Evolutionary conservation across 2,797 vertebrate genomes (phyloP), one percentile per base, ranked within the genome.

Genomic region (Florisuga fusca): DNA sequence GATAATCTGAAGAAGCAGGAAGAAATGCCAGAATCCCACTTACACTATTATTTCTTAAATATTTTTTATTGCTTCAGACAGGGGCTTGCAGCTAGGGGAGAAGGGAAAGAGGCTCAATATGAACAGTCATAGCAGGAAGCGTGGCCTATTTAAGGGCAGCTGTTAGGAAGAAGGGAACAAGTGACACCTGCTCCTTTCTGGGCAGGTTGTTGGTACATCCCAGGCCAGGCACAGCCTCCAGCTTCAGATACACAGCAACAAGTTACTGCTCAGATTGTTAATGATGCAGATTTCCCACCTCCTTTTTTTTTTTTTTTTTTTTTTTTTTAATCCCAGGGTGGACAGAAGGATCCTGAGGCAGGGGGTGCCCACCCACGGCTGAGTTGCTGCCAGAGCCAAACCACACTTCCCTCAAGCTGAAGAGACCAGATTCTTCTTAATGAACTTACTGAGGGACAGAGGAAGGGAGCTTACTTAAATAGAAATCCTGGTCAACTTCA

Each of bases 61-160:
- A 61, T 13, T 50, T 50, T 45, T 9, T 27, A 6, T 18, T 27
- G 63, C 72, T 51, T 54, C 31, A 33, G 57, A 31, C 31, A 9
- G 2, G 2, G 36, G 10, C 13, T 14, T 6, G 5, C 25, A 34
- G 59, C 29, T 9, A 8, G 23, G 48, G 58, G 6, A 55, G 26
- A 16, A 23, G 69, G 45, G 8, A 13, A 13, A 7, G 63, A 57
- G 26, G 17, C 0, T 66, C 5, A 13, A 1, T 4, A 15, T 0
- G 6, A 9, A 7, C 2, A 12, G 62, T 45, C 5, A 0, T 26
- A 21, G 87, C n/a, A 7, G 3, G 41, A 33, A 21, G 34, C 0
- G 2, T 1, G 36, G 57, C 34, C 22, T 10, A 4, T 19, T 27
- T 7, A 29, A 4, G 3, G 20, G 45, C 66, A 59, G 45, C 26